phyloP scores from a whole-genome alignment of 1,140 invertebrate genomes.

The Ceratoteleas bidentatus region DNA sequence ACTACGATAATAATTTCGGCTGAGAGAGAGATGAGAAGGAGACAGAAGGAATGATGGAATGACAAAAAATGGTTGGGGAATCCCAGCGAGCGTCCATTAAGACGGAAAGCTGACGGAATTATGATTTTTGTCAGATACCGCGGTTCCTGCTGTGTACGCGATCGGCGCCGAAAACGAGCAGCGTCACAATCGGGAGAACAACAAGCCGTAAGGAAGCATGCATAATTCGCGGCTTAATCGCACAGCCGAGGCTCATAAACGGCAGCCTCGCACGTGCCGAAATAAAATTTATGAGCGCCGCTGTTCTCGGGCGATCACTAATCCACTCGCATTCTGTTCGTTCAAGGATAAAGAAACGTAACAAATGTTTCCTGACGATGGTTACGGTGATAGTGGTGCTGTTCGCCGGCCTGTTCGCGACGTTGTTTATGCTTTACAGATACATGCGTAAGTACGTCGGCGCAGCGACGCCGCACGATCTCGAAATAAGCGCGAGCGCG shows the following conservation, averaged over 20 bases:
- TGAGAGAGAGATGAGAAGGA: too few species aligned
- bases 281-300: slow-evolving; percentile 22
- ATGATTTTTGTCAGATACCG: slow-evolving; percentile 5
- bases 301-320: not conserved
- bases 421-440: slow-evolving; percentile 39
- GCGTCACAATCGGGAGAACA: slow-evolving; percentile 13
- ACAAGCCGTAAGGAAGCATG: slow-evolving; percentile 34
- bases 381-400: slow-evolving; percentile 22
- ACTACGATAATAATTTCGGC: not conserved
- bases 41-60: too few species aligned
- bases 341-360: slow-evolving; percentile 45
- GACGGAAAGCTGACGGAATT: not conserved
- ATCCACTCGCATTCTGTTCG: slow-evolving; percentile 20
- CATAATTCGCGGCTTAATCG: slow-evolving; percentile 13
- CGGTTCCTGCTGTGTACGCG: slow-evolving; percentile 31
- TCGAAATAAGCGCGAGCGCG: not conserved
- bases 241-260: too few species aligned
- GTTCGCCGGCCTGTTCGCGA: slow-evolving; percentile 20
- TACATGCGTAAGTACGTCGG: slow-evolving; percentile 42
- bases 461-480: not conserved
- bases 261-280: not conserved
- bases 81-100: too few species aligned
- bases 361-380: slow-evolving; percentile 40
- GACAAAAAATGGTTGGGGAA: too few species aligned
- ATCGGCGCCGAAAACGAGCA: slow-evolving; percentile 29